Conservation (phyloP, 1,140 invertebrate species). For the Scylla paramamosain region DNA sequence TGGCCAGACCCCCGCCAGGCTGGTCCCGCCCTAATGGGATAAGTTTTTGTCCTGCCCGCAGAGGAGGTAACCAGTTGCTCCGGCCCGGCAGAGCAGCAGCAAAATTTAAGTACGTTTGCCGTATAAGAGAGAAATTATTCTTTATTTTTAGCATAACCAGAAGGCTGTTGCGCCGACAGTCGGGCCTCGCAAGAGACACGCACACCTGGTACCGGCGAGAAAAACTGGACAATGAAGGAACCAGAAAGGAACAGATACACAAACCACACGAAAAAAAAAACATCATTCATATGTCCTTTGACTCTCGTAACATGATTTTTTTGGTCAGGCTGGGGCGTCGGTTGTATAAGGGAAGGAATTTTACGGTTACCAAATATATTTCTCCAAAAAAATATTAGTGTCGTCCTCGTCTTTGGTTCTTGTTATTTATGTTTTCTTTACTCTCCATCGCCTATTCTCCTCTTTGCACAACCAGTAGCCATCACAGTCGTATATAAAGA, state of each 20-base stretch:
- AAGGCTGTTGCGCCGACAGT: not conserved
- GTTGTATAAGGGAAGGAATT: conserved; percentile 22
- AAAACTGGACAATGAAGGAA: not conserved
- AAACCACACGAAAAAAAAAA: not conserved
- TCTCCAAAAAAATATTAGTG: not conserved
- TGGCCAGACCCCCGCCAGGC: not conserved
- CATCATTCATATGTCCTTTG: not conserved
- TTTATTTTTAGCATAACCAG: not conserved
- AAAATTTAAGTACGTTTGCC: not conserved
- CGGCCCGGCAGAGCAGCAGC: not conserved
- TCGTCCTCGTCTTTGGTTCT: no score
- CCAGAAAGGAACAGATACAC: not conserved
- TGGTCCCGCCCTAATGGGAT: not conserved
- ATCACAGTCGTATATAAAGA: no score
- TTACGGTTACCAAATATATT: not conserved
- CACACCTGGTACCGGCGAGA: no score
- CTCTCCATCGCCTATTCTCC: no score
- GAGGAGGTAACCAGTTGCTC: not conserved
- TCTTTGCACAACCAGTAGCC: no score
- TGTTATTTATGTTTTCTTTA: no score
- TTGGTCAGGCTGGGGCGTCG: not conserved
- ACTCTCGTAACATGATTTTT: not conserved
- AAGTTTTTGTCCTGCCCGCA: not conserved
- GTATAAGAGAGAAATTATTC: conserved; percentile 1
- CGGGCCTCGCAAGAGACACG: no score